Percentiles rank a stretch among this genome's conserved stretches.
These are phyloP conservation scores for Pseudomugil gertrudae DNA, from an alignment of 2,797 vertebrate genomes.

Conservation along the genomic window DNA sequence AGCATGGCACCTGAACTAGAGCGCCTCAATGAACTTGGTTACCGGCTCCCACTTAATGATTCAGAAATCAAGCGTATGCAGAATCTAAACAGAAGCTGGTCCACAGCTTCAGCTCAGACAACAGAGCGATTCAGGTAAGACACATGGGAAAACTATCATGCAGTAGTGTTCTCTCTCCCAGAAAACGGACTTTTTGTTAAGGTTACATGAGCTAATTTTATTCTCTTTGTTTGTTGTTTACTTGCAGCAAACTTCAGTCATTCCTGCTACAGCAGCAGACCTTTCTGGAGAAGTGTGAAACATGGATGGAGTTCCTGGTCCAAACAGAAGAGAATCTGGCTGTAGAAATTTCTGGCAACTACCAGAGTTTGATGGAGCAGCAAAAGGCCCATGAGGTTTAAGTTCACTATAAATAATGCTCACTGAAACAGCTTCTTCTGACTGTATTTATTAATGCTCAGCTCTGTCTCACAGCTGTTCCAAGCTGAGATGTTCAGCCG, in stretches of 20 bases:
- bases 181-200: background rate
- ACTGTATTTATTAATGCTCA: background rate
- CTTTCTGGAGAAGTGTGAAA: constrained; percentile 97
- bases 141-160: background rate
- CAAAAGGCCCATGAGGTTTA: constrained; percentile 93
- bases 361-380: constrained; percentile 91
- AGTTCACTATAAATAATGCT: background rate
- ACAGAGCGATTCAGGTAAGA: constrained; percentile 94
- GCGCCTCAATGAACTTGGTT: constrained; percentile 92
- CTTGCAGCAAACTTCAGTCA: constrained; percentile 92
- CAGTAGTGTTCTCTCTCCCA: background rate
- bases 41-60: constrained; percentile 92
- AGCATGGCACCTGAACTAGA: constrained; percentile 91
- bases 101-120: constrained; percentile 88
- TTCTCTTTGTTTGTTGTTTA: constrained; percentile 14
- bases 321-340: constrained; percentile 94
- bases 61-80: constrained; percentile 95
- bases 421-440: background rate
- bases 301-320: constrained; percentile 96
- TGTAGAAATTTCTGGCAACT: constrained; percentile 94
- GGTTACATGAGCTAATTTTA: background rate
- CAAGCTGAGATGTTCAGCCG: constrained; percentile 99
- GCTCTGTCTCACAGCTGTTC: constrained; percentile 85
- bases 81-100: constrained; percentile 93
- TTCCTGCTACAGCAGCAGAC: constrained; percentile 94